Base-by-base conservation (phyloP, 2,113 vertebrate genomes). In the Microtus ochrogaster region DNA sequence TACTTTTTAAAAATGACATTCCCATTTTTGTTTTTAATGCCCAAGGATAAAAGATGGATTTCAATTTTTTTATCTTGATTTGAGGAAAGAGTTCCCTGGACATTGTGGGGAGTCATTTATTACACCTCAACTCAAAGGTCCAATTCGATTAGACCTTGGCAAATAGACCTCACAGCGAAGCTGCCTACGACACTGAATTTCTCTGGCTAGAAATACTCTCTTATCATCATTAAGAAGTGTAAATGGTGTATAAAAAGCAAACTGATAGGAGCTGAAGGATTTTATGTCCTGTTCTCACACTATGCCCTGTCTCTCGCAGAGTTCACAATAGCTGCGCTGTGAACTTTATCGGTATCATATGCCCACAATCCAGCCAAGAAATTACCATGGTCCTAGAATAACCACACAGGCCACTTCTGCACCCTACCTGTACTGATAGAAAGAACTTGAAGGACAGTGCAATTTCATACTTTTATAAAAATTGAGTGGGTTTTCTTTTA, bases 181-280 rank as follows among this genome's bases (percentile, higher is more conserved):
- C 44, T 83, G 14, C 26, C 82, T 52, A 79, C 72, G 49, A 90
- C 0, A 22, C 2, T 79, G 1, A 65, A n/a, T 96, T 89, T 82
- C 3, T 44, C 90, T 13, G 86, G 28, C 11, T 28, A 0, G 1
- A 83, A 94, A 84, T 28, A 39, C 1, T 47, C 28, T 16, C 11
- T 91, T 79, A 7, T 72, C 63, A 10, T 41, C 19, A 36, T 61
- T 58, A 14, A 14, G 17, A 87, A 83, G 39, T 63, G 2, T 30
- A 83, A 76, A 87, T 76, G 6, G 4, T 89, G 92, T 36, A 96
- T 70, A 74, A 58, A 92, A 94, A 82, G 63, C 30, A 82, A 91
- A 90, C 24, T 14, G 6, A 11, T 28, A 24, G 41, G 3, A 44
- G n/a, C 73, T n/a, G 13, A 21, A 70, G 2, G 30, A 11, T 65